Conservation (phyloP, 2,888 invertebrate species). For the Papilio protenor region DNA sequence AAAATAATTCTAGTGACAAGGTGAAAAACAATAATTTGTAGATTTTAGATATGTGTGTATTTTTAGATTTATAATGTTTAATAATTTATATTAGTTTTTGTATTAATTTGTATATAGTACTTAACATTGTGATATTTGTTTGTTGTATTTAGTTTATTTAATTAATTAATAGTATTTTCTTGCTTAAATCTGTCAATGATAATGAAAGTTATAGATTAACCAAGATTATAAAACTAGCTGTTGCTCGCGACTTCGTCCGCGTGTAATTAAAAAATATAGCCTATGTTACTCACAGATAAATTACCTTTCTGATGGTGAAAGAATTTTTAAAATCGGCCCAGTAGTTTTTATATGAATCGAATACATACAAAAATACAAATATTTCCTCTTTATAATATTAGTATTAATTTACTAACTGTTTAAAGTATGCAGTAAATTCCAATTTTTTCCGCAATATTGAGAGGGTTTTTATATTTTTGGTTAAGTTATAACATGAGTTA, state of each 20-base stretch:
- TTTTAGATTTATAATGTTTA: slow-evolving; percentile 39
- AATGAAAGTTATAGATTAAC: neutral
- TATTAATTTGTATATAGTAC: slow-evolving; percentile 51
- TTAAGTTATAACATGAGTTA: neutral
- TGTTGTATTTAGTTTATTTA: slow-evolving; percentile 43
- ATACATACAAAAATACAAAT: no score
- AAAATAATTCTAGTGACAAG: slow-evolving; percentile 37
- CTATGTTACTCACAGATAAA: no score
- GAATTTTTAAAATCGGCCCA: no score
- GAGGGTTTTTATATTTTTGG: neutral
- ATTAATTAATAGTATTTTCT: slow-evolving; percentile 39
- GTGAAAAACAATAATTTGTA: slow-evolving; percentile 37
- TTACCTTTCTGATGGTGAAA: no score
- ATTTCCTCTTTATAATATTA: no score
- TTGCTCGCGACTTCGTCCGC: no score
- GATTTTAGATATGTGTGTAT: slow-evolving; percentile 32
- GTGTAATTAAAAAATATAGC: no score
- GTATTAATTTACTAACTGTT: no score
- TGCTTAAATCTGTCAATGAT: slow-evolving; percentile 24
- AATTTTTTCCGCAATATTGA: no score
- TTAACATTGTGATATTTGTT: slow-evolving; percentile 59
- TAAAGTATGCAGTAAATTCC: neutral
- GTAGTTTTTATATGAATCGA: no score
- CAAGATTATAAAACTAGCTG: no score
- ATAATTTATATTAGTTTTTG: slow-evolving; percentile 43